Evolutionary conservation across 2,113 vertebrate species (phyloP).

Genomic region (Cynoglossus semilaevis): DNA sequence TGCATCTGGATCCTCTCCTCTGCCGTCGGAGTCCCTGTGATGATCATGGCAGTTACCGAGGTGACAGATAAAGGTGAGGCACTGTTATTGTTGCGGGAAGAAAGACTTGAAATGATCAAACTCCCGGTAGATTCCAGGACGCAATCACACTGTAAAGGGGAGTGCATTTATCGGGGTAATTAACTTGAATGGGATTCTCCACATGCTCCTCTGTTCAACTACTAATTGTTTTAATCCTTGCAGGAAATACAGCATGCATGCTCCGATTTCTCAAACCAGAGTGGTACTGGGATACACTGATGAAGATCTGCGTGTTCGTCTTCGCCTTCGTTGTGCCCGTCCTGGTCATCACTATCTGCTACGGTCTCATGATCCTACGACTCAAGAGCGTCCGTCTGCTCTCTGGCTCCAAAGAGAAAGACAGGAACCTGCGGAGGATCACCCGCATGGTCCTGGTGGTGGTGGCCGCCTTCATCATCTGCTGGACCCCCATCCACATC

Average conservation of each 20-base stretch:
- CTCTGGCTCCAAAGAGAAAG: constrained; percentile 95
- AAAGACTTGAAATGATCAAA: constrained; percentile 4
- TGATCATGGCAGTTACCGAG: constrained; percentile 89
- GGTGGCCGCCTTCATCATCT: constrained; percentile 94
- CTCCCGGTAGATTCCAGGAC: constrained; percentile 6
- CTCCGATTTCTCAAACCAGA: constrained; percentile 87
- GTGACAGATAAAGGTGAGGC: constrained; percentile 79
- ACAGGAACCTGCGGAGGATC: constrained; percentile 89
- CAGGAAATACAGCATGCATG: constrained; percentile 79
- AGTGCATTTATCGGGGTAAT: constrained; percentile 36
- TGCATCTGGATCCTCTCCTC: constrained; percentile 96
- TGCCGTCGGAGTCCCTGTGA: constrained; percentile 88
- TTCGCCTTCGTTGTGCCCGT: constrained; percentile 93
- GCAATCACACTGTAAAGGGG: constrained; percentile 12
- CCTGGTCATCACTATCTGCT: constrained; percentile 93
- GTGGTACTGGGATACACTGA: constrained; percentile 90
- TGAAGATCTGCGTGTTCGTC: constrained; percentile 95
- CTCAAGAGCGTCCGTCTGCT: constrained; percentile 93
- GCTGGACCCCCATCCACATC: constrained; percentile 98
- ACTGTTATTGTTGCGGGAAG: not conserved
- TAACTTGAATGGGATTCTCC: constrained; percentile 33
- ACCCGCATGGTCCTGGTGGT: constrained; percentile 97
- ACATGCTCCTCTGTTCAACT: constrained; percentile 21
- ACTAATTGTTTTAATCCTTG: constrained; percentile 50
- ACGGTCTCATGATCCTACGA: constrained; percentile 92